Conservation (phyloP, 2,888 invertebrate species). For the Atethmia centrago region DNA sequence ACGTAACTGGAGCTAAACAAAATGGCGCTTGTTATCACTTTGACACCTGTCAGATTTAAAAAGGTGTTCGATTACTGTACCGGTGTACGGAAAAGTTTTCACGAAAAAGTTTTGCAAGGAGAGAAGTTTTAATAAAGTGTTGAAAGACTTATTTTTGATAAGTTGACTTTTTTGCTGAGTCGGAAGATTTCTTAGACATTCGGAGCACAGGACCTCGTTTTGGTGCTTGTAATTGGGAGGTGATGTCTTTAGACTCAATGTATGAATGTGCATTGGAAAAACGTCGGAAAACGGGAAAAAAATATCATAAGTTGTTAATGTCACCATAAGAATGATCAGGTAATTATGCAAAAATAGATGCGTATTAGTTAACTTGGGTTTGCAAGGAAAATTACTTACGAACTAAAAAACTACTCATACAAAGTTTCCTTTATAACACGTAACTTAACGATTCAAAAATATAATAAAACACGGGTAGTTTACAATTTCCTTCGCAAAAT, state of each 20-base stretch:
- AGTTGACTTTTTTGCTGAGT: background rate
- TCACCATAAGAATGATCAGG: background rate
- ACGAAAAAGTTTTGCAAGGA: slow-evolving; percentile 40
- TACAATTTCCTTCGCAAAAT: background rate
- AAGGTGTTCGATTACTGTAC: slow-evolving; percentile 49
- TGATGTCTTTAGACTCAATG: background rate
- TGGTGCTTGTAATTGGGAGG: background rate
- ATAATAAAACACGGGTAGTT: too few relatives aligned
- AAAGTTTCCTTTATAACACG: background rate
- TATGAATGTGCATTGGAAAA: background rate
- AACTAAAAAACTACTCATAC: background rate
- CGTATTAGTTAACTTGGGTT: background rate
- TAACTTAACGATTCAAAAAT: background rate
- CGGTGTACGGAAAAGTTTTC: slow-evolving; percentile 38
- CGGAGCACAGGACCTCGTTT: background rate
- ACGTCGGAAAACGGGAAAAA: background rate
- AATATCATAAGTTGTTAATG: background rate
- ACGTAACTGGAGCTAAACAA: slow-evolving; percentile 38
- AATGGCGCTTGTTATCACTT: slow-evolving; percentile 58
- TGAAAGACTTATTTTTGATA: slow-evolving; percentile 24
- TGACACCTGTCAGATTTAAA: slow-evolving; percentile 65
- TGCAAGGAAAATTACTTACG: too few relatives aligned
- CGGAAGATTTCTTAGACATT: background rate
- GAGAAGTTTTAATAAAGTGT: slow-evolving; percentile 57
- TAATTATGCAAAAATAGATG: background rate